Evolutionary conservation across 2,113 vertebrate genomes (phyloP).

Genomic region (Rafetus swinhoei): DNA sequence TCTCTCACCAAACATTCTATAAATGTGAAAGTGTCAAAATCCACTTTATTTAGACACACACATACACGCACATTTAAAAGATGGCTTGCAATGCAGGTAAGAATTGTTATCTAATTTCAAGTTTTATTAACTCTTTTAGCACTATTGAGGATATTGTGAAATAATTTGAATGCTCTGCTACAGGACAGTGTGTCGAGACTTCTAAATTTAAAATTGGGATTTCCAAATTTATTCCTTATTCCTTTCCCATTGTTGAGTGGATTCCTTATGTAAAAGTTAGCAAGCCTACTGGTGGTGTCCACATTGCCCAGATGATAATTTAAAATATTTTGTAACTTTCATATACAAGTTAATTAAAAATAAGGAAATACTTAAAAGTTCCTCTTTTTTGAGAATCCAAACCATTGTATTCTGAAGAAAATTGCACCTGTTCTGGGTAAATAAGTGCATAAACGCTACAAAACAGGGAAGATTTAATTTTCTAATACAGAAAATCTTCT

Average conservation of each 20-base stretch:
- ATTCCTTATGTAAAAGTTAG: background rate
- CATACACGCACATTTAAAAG: background rate
- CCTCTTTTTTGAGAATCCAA: background rate
- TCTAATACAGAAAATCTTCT: background rate
- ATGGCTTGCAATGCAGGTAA: conserved; percentile 44
- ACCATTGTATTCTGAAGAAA: background rate
- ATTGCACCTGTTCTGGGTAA: background rate
- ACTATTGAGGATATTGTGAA: background rate
- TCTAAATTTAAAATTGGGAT: background rate
- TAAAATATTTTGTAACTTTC: too few species aligned
- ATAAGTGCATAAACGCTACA: background rate
- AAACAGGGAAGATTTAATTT: background rate
- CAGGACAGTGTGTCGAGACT: background rate
- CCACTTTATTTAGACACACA: background rate
- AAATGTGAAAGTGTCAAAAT: background rate
- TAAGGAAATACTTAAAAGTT: background rate
- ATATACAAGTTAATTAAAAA: background rate
- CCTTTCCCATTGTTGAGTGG: background rate
- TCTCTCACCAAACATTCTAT: background rate
- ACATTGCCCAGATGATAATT: background rate
- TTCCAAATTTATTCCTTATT: background rate
- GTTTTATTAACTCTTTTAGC: background rate
- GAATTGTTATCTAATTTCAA: background rate
- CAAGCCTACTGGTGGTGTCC: background rate
- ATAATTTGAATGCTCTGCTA: background rate